phyloP scores from a whole-genome alignment of 2,797 vertebrate species.

The Furcifer pardalis region DNA sequence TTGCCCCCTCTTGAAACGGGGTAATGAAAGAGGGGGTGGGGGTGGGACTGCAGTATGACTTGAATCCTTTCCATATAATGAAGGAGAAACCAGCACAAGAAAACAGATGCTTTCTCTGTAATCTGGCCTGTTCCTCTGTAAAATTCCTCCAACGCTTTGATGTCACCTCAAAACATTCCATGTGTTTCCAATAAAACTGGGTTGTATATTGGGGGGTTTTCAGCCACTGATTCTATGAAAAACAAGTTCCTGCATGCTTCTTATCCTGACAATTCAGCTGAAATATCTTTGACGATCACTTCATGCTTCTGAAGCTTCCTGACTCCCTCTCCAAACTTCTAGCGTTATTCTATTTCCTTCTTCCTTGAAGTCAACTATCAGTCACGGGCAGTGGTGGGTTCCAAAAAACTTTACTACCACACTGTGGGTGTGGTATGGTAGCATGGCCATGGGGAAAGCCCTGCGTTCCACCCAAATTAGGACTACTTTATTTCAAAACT shows the following conservation, averaged over 20 bases:
- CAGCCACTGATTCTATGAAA: constrained; percentile 63
- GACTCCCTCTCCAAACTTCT: not conserved
- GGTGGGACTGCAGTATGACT: constrained; percentile 17
- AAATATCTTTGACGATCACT: constrained; percentile 17
- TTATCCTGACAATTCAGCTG: constrained; percentile 12
- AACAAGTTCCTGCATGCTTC: constrained; percentile 49
- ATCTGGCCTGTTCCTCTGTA: constrained; percentile 70
- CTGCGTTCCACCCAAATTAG: too few relatives aligned
- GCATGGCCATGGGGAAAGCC: too few relatives aligned
- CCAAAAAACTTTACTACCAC: too few relatives aligned
- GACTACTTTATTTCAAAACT: too few relatives aligned
- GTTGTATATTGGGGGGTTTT: constrained; percentile 25
- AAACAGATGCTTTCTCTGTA: constrained; percentile 71
- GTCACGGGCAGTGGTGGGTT: too few relatives aligned
- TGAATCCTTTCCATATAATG: constrained; percentile 48
- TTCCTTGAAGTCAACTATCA: too few relatives aligned
- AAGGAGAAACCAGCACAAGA: constrained; percentile 56
- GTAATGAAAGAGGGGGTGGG: constrained; percentile 43
- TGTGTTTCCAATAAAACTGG: constrained; percentile 72
- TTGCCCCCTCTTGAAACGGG: constrained; percentile 37
- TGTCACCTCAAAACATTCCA: constrained; percentile 69
- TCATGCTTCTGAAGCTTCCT: not conserved
- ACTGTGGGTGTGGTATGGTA: too few relatives aligned
- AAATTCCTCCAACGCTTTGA: constrained; percentile 69
- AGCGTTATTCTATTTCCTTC: not conserved